Evolutionary conservation across 2,113 vertebrate genomes (phyloP), one percentile per base, ranked within the genome.

Genomic region (Alligator sinensis): DNA sequence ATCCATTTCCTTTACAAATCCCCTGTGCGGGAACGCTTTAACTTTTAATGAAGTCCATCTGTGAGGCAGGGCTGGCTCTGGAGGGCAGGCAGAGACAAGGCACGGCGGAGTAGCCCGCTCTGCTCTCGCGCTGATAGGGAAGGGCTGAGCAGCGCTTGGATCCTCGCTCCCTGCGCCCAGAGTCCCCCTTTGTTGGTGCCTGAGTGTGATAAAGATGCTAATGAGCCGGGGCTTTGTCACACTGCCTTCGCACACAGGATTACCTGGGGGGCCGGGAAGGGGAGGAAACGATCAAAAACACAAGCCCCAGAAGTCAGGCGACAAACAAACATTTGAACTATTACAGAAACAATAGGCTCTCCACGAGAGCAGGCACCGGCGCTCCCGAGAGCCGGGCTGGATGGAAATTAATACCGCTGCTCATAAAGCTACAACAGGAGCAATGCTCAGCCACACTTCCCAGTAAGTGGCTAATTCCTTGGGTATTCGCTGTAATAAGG

Each of bases 11-110:
- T 95, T 96, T 91, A 95, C 93, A 94, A 91, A 93, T 94, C 89
- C 94, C 97, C 82, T 5, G 83, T 95, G 96, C 79, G 91, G 88
- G 95, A 93, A 96, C n/a, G 58, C 92, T 97, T 97, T 97, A 96
- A 96, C 93, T 97, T 96, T 95, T 95, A 97, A 97, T 93, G 97
- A 96, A 58, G 83, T 95, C 96, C 96, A 97, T 94, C 94, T 97
- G 95, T 96, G 89, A 68, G 62, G 66, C 86, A 96, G 80, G 62
- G 77, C 85, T 84, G 84, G 78, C 79, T 91, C 89, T 30, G 82
- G 95, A 92, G 77, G 61, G 88, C 87, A 86, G 22, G 57, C 3
- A 85, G 76, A 82, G 55, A 77, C n/a, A 59, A 95, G 87, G 83
- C 75, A 62, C 19, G 59, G 66, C 60, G 22, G 93, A 9, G 6